Percentiles rank a stretch among this genome's conserved stretches.
phyloP scores from a whole-genome alignment of 2,888 invertebrate genomes.

The Chesias legatella region DNA sequence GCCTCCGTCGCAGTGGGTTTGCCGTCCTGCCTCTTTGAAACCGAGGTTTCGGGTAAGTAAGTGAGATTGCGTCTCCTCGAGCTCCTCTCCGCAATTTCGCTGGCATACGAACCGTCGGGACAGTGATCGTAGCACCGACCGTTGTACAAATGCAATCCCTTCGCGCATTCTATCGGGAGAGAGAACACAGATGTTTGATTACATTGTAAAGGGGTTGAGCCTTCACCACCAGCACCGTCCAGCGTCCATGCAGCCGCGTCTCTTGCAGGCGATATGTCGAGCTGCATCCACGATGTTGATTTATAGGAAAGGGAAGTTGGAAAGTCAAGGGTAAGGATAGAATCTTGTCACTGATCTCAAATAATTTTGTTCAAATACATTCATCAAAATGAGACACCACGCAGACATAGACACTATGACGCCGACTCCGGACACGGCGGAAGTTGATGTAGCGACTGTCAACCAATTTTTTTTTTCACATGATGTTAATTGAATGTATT shows the following conservation, averaged over 20 bases:
- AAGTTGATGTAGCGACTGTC: too few relatives aligned
- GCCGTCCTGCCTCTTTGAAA: slow-evolving; percentile 54
- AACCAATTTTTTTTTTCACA: too few relatives aligned
- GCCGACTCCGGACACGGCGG: too few relatives aligned
- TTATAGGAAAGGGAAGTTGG: slow-evolving; percentile 43
- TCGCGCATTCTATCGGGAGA: slow-evolving; percentile 84
- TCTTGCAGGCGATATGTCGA: slow-evolving; percentile 58
- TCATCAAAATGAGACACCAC: slow-evolving; percentile 20
- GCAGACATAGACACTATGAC: too few relatives aligned
- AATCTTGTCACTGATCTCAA: slow-evolving; percentile 79
- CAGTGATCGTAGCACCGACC: slow-evolving; percentile 82
- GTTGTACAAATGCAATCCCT: slow-evolving; percentile 80
- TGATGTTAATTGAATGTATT: too few relatives aligned
- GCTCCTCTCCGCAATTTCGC: slow-evolving; percentile 58
- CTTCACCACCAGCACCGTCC: slow-evolving; percentile 71
- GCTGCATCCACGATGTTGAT: slow-evolving; percentile 54
- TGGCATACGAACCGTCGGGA: slow-evolving; percentile 74
- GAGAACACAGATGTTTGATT: slow-evolving; percentile 65
- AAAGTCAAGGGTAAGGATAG: slow-evolving; percentile 49
- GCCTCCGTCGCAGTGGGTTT: slow-evolving; percentile 53
- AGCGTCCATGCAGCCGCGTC: slow-evolving; percentile 71
- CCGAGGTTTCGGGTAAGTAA: slow-evolving; percentile 46
- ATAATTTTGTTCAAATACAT: slow-evolving; percentile 56
- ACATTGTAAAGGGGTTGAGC: slow-evolving; percentile 48
- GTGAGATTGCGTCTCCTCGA: slow-evolving; percentile 69